Evolutionary conservation across 2,113 vertebrate genomes (phyloP), one percentile per base, ranked within the genome.

Genomic region (Corythaeola cristata): DNA sequence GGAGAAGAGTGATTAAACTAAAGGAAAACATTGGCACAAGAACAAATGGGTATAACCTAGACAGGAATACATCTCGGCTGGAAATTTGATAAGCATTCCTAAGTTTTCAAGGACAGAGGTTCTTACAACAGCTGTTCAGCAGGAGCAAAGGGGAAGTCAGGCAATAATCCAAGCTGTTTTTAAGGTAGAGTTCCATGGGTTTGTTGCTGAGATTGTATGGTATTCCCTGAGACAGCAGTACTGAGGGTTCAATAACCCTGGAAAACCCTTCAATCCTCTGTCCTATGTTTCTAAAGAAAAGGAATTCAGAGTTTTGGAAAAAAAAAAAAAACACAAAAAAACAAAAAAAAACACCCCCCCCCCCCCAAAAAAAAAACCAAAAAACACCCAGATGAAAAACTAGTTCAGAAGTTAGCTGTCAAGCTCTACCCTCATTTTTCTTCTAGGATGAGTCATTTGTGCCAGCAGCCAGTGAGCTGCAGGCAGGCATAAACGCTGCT

Each of bases 11-110:
- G 55, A 93, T 93, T 96, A 88, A 96, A 94, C 27, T 69, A 30
- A 80, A 74, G 26, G 28, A 86, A 96, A 96, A 63, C 30, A 89
- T 2, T 95, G 90, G 91, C 89, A 58, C 28, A 88, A 66, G 87
- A 91, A 75, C 77, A 94, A 83, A 75, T 85, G 47, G 8, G 5
- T 67, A 83, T 80, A 85, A 89, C 62, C 53, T 77, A 79, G 74
- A 53, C 50, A 80, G 58, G 32, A 95, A 83, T 62, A 91, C 13
- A 69, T 85, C 39, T 35, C 58, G 45, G 32, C 58, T 91, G 58
- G 63, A 93, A 91, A 88, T 60, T 52, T 75, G 60, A 75, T 89
- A 91, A 86, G n/a, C n/a, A 30, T 73, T 88, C 55, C 55, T 18
- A 52, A 94, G 11, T 87, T 63, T 68, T 64, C 58, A 85, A 60